Percentiles rank a stretch among this genome's conserved stretches.
phyloP scores from a whole-genome alignment of 1,140 invertebrate genomes.

The Trichogramma pretiosum region DNA sequence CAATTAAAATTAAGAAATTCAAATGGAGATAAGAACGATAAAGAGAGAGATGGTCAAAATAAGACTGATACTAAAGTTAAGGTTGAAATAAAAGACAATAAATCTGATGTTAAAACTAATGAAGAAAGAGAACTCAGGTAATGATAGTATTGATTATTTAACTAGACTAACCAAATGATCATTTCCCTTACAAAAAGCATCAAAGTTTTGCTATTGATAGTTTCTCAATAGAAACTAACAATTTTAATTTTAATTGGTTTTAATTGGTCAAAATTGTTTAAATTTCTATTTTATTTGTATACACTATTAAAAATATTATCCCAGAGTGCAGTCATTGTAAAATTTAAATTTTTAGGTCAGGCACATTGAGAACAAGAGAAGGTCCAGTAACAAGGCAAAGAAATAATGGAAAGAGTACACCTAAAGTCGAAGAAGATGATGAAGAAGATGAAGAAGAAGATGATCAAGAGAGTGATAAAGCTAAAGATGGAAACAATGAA shows the following conservation, averaged over 20 bases:
- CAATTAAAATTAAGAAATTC: constrained; percentile 25
- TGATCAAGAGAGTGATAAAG: constrained; percentile 32
- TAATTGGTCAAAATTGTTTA: too few relatives aligned
- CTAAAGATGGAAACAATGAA: constrained; percentile 37
- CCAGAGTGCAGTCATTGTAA: too few relatives aligned
- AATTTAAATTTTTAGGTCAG: too few relatives aligned
- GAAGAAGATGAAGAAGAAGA: constrained; percentile 16
- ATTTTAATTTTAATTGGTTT: too few relatives aligned
- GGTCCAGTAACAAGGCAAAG: constrained; percentile 39
- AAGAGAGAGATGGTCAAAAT: constrained; percentile 24
- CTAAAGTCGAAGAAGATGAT: constrained; percentile 30
- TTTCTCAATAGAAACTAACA: too few relatives aligned
- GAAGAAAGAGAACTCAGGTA: constrained; percentile 36
- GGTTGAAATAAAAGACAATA: constrained; percentile 26
- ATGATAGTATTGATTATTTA: constrained; percentile 1
- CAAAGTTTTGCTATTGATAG: too few relatives aligned
- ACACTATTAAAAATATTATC: too few relatives aligned
- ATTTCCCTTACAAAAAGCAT: too few relatives aligned
- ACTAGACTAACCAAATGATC: too few relatives aligned
- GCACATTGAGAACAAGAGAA: constrained; percentile 34
- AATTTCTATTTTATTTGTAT: too few relatives aligned
- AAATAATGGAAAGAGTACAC: constrained; percentile 29
- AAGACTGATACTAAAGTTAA: constrained; percentile 27
- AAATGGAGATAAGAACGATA: too few relatives aligned
- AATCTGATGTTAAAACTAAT: constrained; percentile 22